phyloP scores from a whole-genome alignment of 2,888 invertebrate species.

The Silvanus unidentatus region DNA sequence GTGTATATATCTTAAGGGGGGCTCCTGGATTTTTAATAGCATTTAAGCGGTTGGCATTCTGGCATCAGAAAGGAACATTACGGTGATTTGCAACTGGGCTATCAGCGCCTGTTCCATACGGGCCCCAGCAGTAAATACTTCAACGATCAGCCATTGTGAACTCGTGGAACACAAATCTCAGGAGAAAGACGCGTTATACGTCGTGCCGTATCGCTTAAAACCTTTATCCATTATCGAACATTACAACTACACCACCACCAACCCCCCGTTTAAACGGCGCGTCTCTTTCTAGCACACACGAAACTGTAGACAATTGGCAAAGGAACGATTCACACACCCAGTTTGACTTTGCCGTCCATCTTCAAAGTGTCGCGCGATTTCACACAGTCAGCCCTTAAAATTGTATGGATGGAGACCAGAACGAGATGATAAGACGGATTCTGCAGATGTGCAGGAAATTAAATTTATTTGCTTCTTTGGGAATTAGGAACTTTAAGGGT shows the following conservation, averaged over 20 bases:
- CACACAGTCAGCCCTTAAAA: constrained; percentile 26
- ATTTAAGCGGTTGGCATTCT: constrained; percentile 18
- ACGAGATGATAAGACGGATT: constrained; percentile 39
- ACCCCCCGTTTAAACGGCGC: constrained; percentile 3
- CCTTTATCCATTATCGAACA: constrained; percentile 22
- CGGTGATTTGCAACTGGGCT: constrained; percentile 39
- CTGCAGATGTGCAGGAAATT: constrained; percentile 38
- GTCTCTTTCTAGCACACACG: constrained; percentile 14
- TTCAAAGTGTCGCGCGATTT: constrained; percentile 37
- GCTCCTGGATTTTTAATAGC: constrained; percentile 13
- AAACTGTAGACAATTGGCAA: constrained; percentile 1
- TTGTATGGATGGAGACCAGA: constrained; percentile 17
- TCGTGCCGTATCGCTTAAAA: constrained; percentile 27
- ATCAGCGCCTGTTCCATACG: constrained; percentile 37
- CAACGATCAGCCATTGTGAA: constrained; percentile 46
- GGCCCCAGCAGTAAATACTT: constrained; percentile 44
- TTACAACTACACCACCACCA: constrained; percentile 10
- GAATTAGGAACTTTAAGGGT: constrained; percentile 30
- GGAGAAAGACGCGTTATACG: constrained; percentile 35
- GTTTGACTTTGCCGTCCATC: constrained; percentile 37
- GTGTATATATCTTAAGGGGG: too few species aligned
- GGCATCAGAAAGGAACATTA: constrained; percentile 17
- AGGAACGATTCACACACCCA: constrained; percentile 10
- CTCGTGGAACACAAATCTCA: constrained; percentile 45
- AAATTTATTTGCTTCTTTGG: constrained; percentile 39